Conservation (phyloP, 1,140 invertebrate genomes). For the Aphelenchoides fujianensis region DNA sequence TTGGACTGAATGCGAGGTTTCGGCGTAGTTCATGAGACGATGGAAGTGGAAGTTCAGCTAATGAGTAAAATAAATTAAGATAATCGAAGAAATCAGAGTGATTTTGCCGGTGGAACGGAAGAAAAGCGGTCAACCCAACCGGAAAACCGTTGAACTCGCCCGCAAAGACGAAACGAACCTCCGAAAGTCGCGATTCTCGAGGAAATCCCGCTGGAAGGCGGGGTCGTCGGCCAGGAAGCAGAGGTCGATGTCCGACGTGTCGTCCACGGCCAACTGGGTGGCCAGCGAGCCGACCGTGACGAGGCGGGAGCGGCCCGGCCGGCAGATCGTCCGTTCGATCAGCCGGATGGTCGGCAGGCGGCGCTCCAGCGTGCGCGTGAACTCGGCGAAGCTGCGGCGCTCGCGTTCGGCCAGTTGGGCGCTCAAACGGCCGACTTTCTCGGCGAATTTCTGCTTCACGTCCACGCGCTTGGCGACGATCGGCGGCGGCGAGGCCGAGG, state of each 20-base stretch:
- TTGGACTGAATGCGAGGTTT: too few relatives aligned
- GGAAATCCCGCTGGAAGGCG: conserved; percentile 29
- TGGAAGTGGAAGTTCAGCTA: too few relatives aligned
- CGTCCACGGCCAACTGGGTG: conserved; percentile 23
- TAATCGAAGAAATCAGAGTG: conserved; percentile 4
- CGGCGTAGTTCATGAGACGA: too few relatives aligned
- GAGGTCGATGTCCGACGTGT: conserved; percentile 30
- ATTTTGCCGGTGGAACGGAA: too few relatives aligned
- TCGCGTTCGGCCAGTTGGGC: background rate
- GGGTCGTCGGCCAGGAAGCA: conserved; percentile 25
- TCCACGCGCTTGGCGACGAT: too few relatives aligned
- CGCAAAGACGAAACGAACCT: conserved; percentile 23
- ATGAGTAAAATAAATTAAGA: too few relatives aligned
- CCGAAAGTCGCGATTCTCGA: conserved; percentile 11
- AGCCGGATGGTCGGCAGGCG: background rate
- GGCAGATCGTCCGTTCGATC: background rate
- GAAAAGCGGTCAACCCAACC: too few relatives aligned
- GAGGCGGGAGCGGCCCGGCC: conserved; percentile 26
- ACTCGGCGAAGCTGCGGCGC: background rate
- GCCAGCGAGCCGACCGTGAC: conserved; percentile 35
- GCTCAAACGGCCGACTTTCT: background rate
- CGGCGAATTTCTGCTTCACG: background rate
- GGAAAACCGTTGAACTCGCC: background rate
- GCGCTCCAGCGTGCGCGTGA: background rate
- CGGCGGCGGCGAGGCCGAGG: background rate